Base-by-base conservation (phyloP, 2,113 vertebrate species). In the Apaloderma vittatum region DNA sequence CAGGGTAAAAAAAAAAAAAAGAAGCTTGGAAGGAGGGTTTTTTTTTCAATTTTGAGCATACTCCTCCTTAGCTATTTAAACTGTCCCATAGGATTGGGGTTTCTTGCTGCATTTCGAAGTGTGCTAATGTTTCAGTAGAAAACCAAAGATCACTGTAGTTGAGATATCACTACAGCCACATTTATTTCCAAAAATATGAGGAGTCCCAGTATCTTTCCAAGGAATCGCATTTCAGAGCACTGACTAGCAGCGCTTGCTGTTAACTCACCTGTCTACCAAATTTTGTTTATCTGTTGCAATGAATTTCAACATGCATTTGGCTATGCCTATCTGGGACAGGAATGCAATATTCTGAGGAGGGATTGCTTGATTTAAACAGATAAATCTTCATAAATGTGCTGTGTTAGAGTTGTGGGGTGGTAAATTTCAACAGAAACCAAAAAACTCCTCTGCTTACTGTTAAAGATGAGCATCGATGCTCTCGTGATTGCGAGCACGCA, bases 101-200 rank as follows among this genome's bases (percentile, higher is more conserved):
- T 94, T 84, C 78, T 93, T 61, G 54, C n/a, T 68, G 90, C 57
- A 66, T 90, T 77, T 94, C 58, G 10, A 86, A 95, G 88, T 65
- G 63, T 85, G 84, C 82, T 92, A n/a, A 58, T 91, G 91, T 95
- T 94, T 85, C 91, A 45, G 54, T 67, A 94, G 87, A 85, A 96
- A 91, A 73, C 15, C 79, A 73, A 27, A 88, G 29, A 72, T 59
- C 3, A 4, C 13, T 78, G 15, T 58, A 67, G 62, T 94, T 96
- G 77, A 65, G 92, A 12, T 80, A 70, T 36, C n/a, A 30, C 61
- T 51, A 34, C 52, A 68, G n/a, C 48, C 48, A 52, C 48, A 11
- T 72, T 30, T 55, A 34, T 81, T 90, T 65, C 51, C 81, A 36
- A 88, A 87, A 83, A 37, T 29, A 20, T 10, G 26, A 58, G 67